phyloP scores from a whole-genome alignment of 1,140 invertebrate species.

The Leptopilina clavipes region DNA sequence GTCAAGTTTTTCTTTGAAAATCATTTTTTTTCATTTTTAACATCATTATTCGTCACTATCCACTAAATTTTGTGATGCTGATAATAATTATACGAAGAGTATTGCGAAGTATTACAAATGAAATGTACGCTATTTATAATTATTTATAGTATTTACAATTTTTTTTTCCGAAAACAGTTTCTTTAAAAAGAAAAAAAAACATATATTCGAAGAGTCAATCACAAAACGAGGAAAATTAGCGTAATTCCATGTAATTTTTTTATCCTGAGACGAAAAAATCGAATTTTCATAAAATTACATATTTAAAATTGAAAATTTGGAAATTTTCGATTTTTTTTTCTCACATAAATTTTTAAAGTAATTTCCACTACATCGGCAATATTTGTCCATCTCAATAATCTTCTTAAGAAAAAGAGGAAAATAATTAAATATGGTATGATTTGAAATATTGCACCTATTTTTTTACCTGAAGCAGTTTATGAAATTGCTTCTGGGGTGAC shows the following conservation, averaged over 20 bases:
- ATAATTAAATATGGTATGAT: too few species aligned
- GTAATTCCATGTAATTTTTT: not conserved
- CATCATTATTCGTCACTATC: conserved; percentile 17
- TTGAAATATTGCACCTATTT: not conserved
- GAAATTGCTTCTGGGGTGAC: not conserved
- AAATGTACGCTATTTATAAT: conserved; percentile 18
- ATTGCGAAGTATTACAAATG: conserved; percentile 29
- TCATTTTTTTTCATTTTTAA: not conserved
- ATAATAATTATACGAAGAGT: conserved; percentile 24
- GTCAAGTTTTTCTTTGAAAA: not conserved
- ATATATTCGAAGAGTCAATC: not conserved
- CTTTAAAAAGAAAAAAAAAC: too few species aligned
- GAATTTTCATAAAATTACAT: too few species aligned
- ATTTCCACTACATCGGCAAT: not conserved
- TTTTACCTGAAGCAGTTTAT: conserved; percentile 1
- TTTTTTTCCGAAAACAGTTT: not conserved
- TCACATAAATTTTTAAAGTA: not conserved
- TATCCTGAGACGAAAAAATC: not conserved
- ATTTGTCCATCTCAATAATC: not conserved
- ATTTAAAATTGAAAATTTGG: too few species aligned
- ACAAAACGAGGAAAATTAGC: not conserved
- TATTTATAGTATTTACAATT: conserved; percentile 27
- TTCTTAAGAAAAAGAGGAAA: not conserved
- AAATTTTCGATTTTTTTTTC: not conserved
- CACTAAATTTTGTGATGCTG: not conserved